Conservation (phyloP, 2,888 invertebrate species). For the Atherix ibis region DNA sequence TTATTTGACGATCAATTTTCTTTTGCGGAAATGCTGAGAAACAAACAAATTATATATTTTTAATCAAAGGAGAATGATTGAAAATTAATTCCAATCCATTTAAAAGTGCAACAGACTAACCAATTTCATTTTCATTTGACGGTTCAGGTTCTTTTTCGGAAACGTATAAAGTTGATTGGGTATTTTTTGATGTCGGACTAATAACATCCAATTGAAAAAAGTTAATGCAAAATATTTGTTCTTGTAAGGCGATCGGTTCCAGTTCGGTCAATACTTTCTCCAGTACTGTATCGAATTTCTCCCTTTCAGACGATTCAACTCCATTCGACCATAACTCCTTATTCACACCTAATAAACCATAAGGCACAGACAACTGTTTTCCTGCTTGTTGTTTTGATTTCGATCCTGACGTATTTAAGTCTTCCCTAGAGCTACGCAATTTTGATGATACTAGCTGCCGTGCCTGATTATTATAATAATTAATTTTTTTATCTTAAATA, state of each 20-base stretch:
- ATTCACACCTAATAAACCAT: conserved; percentile 42
- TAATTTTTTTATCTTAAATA: conserved; percentile 3
- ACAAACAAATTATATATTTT: too few relatives aligned
- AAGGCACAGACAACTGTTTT: conserved; percentile 21
- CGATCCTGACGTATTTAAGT: conserved; percentile 26
- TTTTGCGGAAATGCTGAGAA: conserved; percentile 32
- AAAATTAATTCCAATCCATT: too few relatives aligned
- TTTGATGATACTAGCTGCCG: conserved; percentile 26
- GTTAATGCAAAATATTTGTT: conserved; percentile 85
- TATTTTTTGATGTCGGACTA: conserved; percentile 40
- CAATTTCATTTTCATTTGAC: too few relatives aligned
- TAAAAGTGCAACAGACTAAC: too few relatives aligned
- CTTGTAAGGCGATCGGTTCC: conserved; percentile 81
- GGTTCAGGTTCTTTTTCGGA: conserved; percentile 27
- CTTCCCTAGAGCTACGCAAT: conserved; percentile 30
- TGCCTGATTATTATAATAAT: conserved; percentile 17
- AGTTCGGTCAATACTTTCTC: conserved; percentile 78
- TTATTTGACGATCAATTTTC: conserved; percentile 51
- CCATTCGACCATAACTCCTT: conserved; percentile 48
- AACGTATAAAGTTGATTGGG: conserved; percentile 40
- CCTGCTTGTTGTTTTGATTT: conserved; percentile 31
- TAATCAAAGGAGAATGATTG: too few relatives aligned
- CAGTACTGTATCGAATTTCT: conserved; percentile 49
- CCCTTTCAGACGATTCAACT: conserved; percentile 40
- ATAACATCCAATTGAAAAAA: conserved; percentile 71